Evolutionary conservation across 2,797 vertebrate species (phyloP), one percentile per base, ranked within the genome.

Genomic region (Melanogrammus aeglefinus): DNA sequence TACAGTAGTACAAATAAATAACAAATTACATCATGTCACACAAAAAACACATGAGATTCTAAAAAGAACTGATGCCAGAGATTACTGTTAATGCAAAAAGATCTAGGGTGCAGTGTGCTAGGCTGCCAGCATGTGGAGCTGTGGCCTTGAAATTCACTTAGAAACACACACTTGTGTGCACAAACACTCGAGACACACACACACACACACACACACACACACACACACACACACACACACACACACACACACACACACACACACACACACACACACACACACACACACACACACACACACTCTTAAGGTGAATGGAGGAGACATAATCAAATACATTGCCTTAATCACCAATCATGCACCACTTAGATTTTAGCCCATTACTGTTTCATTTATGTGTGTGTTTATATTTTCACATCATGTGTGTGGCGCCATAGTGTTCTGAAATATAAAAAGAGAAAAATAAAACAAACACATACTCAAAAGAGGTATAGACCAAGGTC

Each of bases 81-180:
- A 69, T 69, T 8, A 69, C 63, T 69, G 24, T n/a, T 24, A 27
- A 24, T 63, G 57, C n/a, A 24, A n/a, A 63, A 69, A 16, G 8
- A 6, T 9, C n/a, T 73, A 13, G 39, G 69, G 78, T 14, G 76
- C 85, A 81, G 4, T 88, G 87, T 81, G 82, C 74, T 78, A 51
- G 74, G 69, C 72, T 70, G 82, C 91, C 93, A 93, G 91, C 78
- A 92, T 92, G 89, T 90, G 92, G 93, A 82, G 92, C 93, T 94
- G 88, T 91, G 91, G 89, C 78, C 84, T 78, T 79, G 79, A 82
- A 80, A 90, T 74, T 57, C 77, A 77, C 78, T 39, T 38, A 12
- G 18, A 35, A 18, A 7, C 29, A 38, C 77, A 38, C 38, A 8
- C n/a, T n/a, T n/a, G n/a, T n/a, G n/a, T n/a, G n/a, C n/a, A n/a